These are phyloP conservation scores for Lytechinus variegatus DNA, from an alignment of 35 echinoderm and acorn worm species.

Conservation along the genomic window DNA sequence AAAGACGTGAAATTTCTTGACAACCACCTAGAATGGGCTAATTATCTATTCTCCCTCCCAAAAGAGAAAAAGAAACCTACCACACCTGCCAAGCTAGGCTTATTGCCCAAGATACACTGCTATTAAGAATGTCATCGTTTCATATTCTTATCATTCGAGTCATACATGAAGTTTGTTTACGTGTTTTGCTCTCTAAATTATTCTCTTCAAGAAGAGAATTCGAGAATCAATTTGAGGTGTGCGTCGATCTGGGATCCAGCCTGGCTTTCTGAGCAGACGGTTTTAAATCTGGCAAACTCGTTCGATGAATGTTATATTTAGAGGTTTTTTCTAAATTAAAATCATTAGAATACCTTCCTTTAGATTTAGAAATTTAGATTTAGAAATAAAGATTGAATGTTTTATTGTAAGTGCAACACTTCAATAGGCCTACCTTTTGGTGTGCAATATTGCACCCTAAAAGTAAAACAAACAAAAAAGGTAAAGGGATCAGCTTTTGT, in stretches of 20 bases:
- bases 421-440: too few species aligned
- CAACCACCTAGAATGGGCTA: too few species aligned
- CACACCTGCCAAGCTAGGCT: neutral
- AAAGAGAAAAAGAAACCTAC: neutral
- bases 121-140: neutral
- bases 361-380: too few species aligned
- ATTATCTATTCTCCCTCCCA: too few species aligned
- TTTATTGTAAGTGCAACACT: too few species aligned
- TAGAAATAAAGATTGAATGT: too few species aligned
- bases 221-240: slow-evolving; percentile 12
- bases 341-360: too few species aligned
- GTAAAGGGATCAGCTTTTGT: too few species aligned
- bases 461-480: too few species aligned
- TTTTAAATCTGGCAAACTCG: neutral
- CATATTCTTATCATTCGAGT: neutral
- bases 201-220: neutral
- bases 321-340: neutral
- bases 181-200: slow-evolving; percentile 28
- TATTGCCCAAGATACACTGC: too few species aligned
- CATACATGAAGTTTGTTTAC: neutral
- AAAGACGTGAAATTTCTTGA: too few species aligned
- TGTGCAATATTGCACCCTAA: too few species aligned
- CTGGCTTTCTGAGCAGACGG: neutral
- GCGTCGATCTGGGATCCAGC: neutral
- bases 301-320: neutral